Evolutionary conservation across 2,888 invertebrate species (phyloP), one percentile per base, ranked within the genome.

Genomic region (Hoplodrina blanda): DNA sequence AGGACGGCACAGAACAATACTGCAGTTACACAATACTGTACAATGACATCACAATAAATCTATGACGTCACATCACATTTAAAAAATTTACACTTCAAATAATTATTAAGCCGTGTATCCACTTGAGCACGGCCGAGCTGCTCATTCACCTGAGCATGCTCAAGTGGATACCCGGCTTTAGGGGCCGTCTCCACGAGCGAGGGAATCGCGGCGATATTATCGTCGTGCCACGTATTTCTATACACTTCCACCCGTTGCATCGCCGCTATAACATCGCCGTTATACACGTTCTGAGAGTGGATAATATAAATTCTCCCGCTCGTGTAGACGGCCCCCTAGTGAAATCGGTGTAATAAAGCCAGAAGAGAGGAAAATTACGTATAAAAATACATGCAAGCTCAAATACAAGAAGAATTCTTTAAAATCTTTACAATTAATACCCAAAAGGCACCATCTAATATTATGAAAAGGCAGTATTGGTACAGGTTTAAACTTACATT

Each of bases 1-100:
- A 54, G 77, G 77, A 83, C 85, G 84, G 81, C 69, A 69, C 68
- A 71, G 60, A 64, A 68, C 68, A 85, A 82, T 82, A 82, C 83
- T 84, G 73, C 52, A 60, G n/a, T 44, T 65, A 54, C 13, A 71
- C 61, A 76, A 71, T 71, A 69, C 67, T 72, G 33, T 53, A 71
- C 11, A 62, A 63, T 37, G 25, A 52, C 41, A 57, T 52, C 61
- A 62, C 49, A 54, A 49, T 37, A 44, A n/a, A 77, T 10, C 33
- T 44, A 44, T 44, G 44, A 11, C 11, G 44, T 6, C 25, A 55
- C 10, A 71, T 59, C 37, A 49, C 52, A 62, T 50, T 62, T 33
- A 46, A 49, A 20, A 55, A 44, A 77, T 52, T 19, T 15, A 5
- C 4, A 44, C 46, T 33, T 54, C 5, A 30, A 25, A 25, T 25